Conservation (phyloP, 2,113 vertebrate species). For the Phoenicopterus ruber region DNA sequence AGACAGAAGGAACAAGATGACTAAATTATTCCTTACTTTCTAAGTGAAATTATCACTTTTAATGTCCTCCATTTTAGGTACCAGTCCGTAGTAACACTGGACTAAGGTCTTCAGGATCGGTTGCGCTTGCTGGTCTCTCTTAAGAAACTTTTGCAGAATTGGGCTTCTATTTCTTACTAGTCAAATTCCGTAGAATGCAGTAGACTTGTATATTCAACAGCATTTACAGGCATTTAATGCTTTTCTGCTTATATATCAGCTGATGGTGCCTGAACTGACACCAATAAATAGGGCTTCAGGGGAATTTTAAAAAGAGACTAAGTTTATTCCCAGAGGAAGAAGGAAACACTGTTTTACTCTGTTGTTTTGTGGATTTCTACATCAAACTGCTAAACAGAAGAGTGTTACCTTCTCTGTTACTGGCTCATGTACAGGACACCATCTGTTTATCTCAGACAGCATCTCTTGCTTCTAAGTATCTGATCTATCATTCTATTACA, state of each 20-base stretch:
- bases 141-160: neutral
- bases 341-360: neutral
- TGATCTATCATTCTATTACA: neutral
- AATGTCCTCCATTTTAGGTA: neutral
- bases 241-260: neutral
- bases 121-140: neutral
- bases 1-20: neutral
- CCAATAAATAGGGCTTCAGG: neutral
- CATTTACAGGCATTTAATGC: neutral
- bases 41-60: neutral
- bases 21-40: neutral
- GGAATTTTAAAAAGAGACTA: neutral
- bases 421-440: neutral
- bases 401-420: neutral
- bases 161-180: neutral
- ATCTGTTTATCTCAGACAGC: neutral
- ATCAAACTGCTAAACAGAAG: neutral
- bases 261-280: neutral
- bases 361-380: neutral
- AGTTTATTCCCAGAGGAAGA: neutral
- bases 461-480: neutral
- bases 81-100: neutral
- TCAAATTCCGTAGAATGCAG: neutral
- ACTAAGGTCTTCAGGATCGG: neutral
- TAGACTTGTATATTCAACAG: neutral